A percentile compares a stretch with the other conserved stretches of the same genome.
Evolutionary conservation across 2,888 invertebrate species (phyloP).

Genomic region (Rhogogaster chlorosoma): DNA sequence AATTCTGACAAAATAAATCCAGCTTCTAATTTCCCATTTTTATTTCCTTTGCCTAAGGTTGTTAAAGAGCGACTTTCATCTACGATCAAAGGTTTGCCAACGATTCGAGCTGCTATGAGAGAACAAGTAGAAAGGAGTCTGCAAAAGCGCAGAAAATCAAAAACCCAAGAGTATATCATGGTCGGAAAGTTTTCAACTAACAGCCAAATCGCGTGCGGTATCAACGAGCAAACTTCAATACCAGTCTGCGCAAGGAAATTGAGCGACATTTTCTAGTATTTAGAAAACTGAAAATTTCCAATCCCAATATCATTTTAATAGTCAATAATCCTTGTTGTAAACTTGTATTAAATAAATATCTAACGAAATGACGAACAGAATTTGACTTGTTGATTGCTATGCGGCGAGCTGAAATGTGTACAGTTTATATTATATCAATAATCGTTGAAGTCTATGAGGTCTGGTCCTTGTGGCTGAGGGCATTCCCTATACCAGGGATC

Average conservation of each 20-base stretch:
- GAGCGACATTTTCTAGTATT: conserved; percentile 38
- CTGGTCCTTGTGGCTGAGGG: conserved; percentile 55
- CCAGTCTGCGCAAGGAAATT: conserved; percentile 46
- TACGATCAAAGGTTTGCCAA: conserved; percentile 52
- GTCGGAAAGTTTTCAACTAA: conserved; percentile 38
- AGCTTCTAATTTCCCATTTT: background rate
- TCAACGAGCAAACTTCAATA: conserved; percentile 13
- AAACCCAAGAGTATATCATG: conserved; percentile 48
- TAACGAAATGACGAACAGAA: conserved; percentile 22
- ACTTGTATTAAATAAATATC: conserved; percentile 27
- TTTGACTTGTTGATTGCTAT: conserved; percentile 34
- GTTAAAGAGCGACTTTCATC: conserved; percentile 59
- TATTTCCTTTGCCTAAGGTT: conserved; percentile 44
- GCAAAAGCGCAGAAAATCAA: conserved; percentile 22
- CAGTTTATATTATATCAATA: conserved; percentile 9
- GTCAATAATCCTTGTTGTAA: conserved; percentile 31
- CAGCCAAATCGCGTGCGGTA: conserved; percentile 16
- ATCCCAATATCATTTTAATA: background rate
- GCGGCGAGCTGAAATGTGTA: conserved; percentile 19
- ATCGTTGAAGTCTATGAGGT: conserved; percentile 65
- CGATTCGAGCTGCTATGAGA: conserved; percentile 49
- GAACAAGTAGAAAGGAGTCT: conserved; percentile 28
- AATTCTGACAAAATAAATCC: background rate
- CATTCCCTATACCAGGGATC: conserved; percentile 68
- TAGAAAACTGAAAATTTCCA: background rate